These are phyloP conservation scores for Vollenhovia emeryi DNA, from an alignment of 1,140 invertebrate genomes.

Conservation along the genomic window DNA sequence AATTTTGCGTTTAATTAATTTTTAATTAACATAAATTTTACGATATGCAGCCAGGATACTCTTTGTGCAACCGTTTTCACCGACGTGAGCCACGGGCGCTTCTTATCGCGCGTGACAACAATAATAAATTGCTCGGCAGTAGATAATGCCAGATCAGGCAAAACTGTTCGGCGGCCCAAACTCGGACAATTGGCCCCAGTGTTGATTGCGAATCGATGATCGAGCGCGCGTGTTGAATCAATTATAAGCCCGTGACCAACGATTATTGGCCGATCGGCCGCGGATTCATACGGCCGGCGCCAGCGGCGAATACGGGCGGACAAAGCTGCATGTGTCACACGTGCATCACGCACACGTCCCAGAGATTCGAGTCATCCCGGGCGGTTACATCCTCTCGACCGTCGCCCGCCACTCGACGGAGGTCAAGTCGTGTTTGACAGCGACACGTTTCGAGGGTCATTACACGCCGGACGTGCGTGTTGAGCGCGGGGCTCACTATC, in stretches of 20 bases:
- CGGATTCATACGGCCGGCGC: slow-evolving; percentile 17
- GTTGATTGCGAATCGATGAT: slow-evolving; percentile 62
- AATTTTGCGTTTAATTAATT: background rate
- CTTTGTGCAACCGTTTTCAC: background rate
- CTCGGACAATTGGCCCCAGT: slow-evolving; percentile 37
- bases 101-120: slow-evolving; percentile 36
- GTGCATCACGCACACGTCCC: slow-evolving; percentile 44
- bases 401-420: slow-evolving; percentile 53
- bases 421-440: slow-evolving; percentile 68
- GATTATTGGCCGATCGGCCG: slow-evolving; percentile 29
- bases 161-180: slow-evolving; percentile 1
- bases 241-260: slow-evolving; percentile 54
- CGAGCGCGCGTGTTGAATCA: slow-evolving; percentile 59
- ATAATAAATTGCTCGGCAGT: slow-evolving; percentile 9
- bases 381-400: slow-evolving; percentile 56
- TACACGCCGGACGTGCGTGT: slow-evolving; percentile 58
- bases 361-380: background rate
- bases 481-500: slow-evolving; percentile 38
- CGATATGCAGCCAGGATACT: background rate
- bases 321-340: slow-evolving; percentile 54
- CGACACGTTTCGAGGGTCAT: slow-evolving; percentile 67
- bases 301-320: background rate
- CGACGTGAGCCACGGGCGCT: slow-evolving; percentile 8
- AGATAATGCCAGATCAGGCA: background rate
- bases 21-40: background rate